Conservation (phyloP, 2,113 vertebrate genomes). For the Cettia cetti region DNA sequence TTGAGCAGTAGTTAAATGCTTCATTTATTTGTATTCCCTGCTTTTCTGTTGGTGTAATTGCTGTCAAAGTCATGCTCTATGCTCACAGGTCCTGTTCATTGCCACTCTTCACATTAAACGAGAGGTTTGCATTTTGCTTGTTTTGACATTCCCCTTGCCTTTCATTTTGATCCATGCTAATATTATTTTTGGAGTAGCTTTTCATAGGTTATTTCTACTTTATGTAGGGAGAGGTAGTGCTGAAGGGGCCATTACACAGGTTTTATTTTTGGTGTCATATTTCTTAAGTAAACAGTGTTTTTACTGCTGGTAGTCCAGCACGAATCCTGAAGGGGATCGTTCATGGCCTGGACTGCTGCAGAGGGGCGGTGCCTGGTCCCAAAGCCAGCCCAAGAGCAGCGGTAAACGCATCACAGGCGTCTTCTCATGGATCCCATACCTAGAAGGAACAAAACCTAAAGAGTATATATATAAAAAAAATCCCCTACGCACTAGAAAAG, state of each 20-base stretch:
- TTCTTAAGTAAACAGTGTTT: not conserved
- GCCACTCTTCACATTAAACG: not conserved
- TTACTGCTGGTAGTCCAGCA: not conserved
- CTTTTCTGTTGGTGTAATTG: not conserved
- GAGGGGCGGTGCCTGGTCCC: not conserved
- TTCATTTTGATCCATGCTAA: not conserved
- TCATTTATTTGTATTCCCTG: not conserved
- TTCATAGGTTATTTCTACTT: not conserved
- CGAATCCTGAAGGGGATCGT: not conserved
- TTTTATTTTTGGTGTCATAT: slow-evolving; percentile 21
- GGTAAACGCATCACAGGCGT: not conserved
- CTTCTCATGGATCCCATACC: not conserved
- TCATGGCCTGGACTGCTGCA: not conserved
- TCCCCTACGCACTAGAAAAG: not conserved
- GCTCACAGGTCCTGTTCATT: not conserved
- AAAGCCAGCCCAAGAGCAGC: not conserved
- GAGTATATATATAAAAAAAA: not conserved
- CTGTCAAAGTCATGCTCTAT: not conserved
- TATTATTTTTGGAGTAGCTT: slow-evolving; percentile 7
- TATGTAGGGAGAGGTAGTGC: not conserved
- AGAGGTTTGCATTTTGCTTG: not conserved
- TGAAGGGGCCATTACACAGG: not conserved
- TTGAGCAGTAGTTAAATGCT: not conserved
- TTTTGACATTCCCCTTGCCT: not conserved
- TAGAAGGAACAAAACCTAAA: not conserved